These are phyloP conservation scores for Siderastrea radians DNA, from an alignment of 92 coral and sea anemone species.

Conservation along the genomic window DNA sequence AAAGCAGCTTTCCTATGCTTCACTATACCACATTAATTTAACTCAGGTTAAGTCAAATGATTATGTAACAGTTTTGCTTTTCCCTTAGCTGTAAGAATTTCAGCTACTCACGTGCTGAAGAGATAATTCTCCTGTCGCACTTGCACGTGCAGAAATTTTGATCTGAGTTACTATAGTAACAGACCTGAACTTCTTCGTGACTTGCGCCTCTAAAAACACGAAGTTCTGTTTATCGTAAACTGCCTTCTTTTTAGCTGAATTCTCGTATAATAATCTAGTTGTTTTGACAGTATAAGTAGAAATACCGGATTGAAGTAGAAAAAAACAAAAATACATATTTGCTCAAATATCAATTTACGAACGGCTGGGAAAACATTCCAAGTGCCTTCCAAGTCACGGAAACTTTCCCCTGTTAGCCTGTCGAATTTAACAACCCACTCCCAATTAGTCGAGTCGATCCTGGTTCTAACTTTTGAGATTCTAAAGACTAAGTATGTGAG, in stretches of 20 bases:
- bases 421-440: background rate
- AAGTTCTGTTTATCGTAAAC: background rate
- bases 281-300: background rate
- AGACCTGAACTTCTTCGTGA: background rate
- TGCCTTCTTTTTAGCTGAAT: background rate
- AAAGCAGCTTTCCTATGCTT: background rate
- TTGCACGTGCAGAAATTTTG: background rate
- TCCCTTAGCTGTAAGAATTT: background rate
- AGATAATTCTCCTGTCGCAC: background rate
- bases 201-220: background rate
- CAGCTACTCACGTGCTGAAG: background rate
- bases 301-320: background rate
- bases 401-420: no score
- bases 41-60: background rate
- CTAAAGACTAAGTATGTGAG: background rate
- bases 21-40: background rate
- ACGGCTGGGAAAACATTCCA: conserved; percentile 10
- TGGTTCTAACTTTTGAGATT: background rate
- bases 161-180: background rate
- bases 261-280: background rate
- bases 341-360: background rate
- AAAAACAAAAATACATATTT: background rate
- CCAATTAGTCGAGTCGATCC: background rate
- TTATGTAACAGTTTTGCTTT: background rate
- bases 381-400: conserved; percentile 2